Evolutionary conservation across 2,113 vertebrate genomes (phyloP).

Genomic region (Entomyzon cyanotis): DNA sequence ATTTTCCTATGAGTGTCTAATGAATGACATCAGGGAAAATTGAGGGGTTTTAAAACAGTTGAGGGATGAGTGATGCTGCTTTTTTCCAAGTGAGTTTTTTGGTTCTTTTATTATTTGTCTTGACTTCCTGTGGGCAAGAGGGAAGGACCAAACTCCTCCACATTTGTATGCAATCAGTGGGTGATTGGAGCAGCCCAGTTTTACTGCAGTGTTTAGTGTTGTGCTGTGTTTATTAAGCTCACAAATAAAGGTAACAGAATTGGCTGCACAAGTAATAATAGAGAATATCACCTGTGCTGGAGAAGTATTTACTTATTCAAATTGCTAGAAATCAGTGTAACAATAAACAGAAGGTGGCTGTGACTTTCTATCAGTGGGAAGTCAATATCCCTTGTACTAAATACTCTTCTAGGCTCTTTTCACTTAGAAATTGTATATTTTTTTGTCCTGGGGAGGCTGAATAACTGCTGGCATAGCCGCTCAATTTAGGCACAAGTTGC

Average conservation of each 20-base stretch:
- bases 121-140: background rate
- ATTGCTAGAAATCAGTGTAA: background rate
- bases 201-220: background rate
- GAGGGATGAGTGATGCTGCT: background rate
- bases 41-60: background rate
- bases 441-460: background rate
- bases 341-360: background rate
- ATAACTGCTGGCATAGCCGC: background rate
- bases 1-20: background rate
- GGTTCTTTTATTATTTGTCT: background rate
- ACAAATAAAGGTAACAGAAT: background rate
- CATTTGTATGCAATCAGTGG: background rate
- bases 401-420: background rate
- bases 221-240: background rate
- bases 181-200: background rate
- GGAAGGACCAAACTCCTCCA: background rate
- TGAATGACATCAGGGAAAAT: background rate
- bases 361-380: background rate
- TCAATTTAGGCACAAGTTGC: background rate
- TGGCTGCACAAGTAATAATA: background rate
- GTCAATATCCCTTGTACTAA: background rate
- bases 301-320: background rate
- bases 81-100: background rate
- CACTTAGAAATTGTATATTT: accelerated
- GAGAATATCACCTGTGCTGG: background rate